phyloP scores from a whole-genome alignment of 2,888 invertebrate species.

The Drosophila koepferae region DNA sequence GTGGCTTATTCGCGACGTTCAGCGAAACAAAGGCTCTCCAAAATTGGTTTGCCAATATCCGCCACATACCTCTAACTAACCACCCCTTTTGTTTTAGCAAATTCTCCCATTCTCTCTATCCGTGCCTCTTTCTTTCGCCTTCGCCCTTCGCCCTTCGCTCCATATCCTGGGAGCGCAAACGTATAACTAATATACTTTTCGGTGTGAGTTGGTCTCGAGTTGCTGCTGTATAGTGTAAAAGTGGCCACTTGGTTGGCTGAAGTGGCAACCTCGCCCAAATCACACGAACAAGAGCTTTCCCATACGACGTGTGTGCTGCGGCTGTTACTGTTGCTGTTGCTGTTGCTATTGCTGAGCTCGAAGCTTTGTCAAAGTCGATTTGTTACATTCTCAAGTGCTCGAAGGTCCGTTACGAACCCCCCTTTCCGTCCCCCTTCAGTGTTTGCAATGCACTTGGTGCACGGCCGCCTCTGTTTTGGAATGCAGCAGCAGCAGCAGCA shows the following conservation, averaged over 20 bases:
- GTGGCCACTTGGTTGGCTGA: slow-evolving; percentile 64
- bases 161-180: slow-evolving; percentile 71
- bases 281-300: slow-evolving; percentile 47
- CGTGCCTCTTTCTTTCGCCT: not conserved
- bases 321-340: not conserved
- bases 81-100: slow-evolving; percentile 74
- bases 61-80: slow-evolving; percentile 32
- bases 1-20: slow-evolving; percentile 77
- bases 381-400: slow-evolving; percentile 80
- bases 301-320: slow-evolving; percentile 57
- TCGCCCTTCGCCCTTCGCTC: slow-evolving; percentile 11
- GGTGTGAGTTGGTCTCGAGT: slow-evolving; percentile 39
- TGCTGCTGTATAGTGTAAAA: slow-evolving; percentile 59
- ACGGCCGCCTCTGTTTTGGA: slow-evolving; percentile 61
- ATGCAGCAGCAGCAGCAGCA: slow-evolving; percentile 49
- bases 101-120: not conserved
- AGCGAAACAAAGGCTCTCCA: slow-evolving; percentile 77
- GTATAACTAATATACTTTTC: slow-evolving; percentile 52
- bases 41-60: slow-evolving; percentile 76
- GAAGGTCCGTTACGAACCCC: slow-evolving; percentile 30
- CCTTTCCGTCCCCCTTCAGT: slow-evolving; percentile 30
- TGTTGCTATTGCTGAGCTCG: slow-evolving; percentile 10
- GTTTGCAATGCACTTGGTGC: slow-evolving; percentile 65
- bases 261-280: slow-evolving; percentile 47
- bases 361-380: slow-evolving; percentile 83